Percentiles rank a stretch among this genome's conserved stretches.
Conservation (phyloP, 2,113 vertebrate species). For the Psophia crepitans region DNA sequence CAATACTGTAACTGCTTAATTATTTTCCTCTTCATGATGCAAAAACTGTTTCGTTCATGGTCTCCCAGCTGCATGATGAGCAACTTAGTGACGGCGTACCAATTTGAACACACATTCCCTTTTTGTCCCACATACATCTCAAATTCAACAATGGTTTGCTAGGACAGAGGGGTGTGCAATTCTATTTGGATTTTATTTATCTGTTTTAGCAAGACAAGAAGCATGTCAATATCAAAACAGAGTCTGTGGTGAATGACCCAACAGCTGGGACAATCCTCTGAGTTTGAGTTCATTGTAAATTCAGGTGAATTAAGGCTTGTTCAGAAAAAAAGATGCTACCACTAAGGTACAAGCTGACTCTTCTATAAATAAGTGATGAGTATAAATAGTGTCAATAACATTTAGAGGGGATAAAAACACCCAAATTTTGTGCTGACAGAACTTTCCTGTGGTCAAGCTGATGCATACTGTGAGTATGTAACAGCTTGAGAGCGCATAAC, state of each 20-base stretch:
- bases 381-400: not conserved
- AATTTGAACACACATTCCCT: not conserved
- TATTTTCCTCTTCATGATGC: not conserved
- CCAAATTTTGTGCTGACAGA: not conserved
- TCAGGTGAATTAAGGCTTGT: not conserved
- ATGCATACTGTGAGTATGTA: not conserved
- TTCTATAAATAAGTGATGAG: not conserved
- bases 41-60: not conserved
- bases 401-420: not conserved
- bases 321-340: not conserved
- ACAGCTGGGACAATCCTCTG: not conserved
- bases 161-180: not conserved
- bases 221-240: not conserved
- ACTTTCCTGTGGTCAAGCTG: not conserved
- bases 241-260: not conserved
- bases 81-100: not conserved
- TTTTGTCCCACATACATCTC: not conserved
- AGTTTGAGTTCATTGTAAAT: not conserved
- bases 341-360: not conserved
- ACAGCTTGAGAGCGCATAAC: not conserved
- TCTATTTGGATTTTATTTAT: not conserved
- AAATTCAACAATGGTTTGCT: not conserved
- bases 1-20: not conserved
- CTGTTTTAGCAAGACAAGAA: not conserved
- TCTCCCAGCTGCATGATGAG: not conserved